Base-by-base conservation (phyloP, 2,888 invertebrate species). In the Andrena bicolor region DNA sequence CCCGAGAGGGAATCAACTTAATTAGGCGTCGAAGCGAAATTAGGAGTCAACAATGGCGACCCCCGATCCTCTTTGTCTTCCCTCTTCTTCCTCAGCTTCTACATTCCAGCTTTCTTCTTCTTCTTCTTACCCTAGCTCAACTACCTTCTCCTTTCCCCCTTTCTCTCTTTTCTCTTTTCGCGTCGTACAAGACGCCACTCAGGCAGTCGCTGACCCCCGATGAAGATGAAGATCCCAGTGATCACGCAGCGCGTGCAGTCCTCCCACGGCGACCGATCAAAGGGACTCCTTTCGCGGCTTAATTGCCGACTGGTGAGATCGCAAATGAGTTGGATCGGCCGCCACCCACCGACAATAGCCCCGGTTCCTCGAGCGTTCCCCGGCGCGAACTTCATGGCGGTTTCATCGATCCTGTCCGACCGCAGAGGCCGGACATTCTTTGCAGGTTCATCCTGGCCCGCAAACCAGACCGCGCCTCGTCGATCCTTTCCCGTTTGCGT, bases 11-110 rank as follows among this genome's bases (percentile, higher is more conserved):
- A 80, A 82, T 84, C 82, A 83, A 84, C 85, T 89, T 87, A 88
- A 89, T 89, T 88, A 88, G 86, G 78, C 85, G 86, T 88, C 86
- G 84, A 82, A 86, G 84, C 82, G 83, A 83, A 85, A 89, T 89
- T 88, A 87, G 85, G 80, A 86, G 85, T 88, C 88, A 88, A 89
- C 88, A 89, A 85, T 87, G 85, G 73, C 41, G 16, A 35, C 20
- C 61, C 56, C 10, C 64, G 8, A n/a, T 61, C 48, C 26, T 35
- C 41, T 77, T 69, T 61, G 51, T 70, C 30, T 23, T 32, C 30
- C 68, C 35, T 23, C 51, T 28, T 13, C 35, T 32, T 7, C 10
- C 10, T 1, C 1, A 5, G 41, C 41, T 41, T 16, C 41, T 41
- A 5, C 41, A 16, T 41, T 41, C 41, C 41, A 41, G 41, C 16